Base-by-base conservation (phyloP, 2,888 invertebrate species). In the Thera obeliscata region DNA sequence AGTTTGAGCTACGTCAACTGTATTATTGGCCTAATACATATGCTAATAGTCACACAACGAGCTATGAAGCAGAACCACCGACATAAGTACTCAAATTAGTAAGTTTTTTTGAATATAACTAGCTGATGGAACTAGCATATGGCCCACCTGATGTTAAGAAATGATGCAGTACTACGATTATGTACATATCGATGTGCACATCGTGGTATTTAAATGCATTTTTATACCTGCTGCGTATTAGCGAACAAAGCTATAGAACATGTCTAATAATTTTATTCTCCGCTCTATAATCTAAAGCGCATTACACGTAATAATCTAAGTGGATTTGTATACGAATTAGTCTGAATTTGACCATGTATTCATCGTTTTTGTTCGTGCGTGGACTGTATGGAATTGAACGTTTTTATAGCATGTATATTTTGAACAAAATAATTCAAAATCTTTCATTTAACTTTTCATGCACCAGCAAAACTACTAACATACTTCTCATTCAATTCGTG, bases 231-330 rank as follows among this genome's bases (percentile, higher is more conserved):
- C 72, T 86, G 85, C 80, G 84, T 76, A 81, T 79, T 78, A 70
- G 81, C 82, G 85, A 83, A 85, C 86, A 86, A 84, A 85, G 81
- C 83, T 83, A 81, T 82, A 82, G 83, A 83, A 86, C 78, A 83
- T 87, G 84, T 80, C 83, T 87, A 84, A 87, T 82, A 89, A 89
- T 90, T 89, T 86, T 81, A 79, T 80, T 78, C 76, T 78, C 81
- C 80, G 82, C 84, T 83, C 84, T 88, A 81, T 88, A 90, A 90
- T 91, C 84, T 88, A 80, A 83, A 82, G 76, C 80, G 81, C 85
- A 90, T 90, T 89, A 88, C 81, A 84, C 78, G 85, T 85, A 82
- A 84, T 83, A 82, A 78, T 78, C 64, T 66, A 62, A 77, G 77
- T 83, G 83, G 87, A 82, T 88, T 86, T 81, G 71, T 73, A 33